Conservation (phyloP, 37 sponge, comb jelly and placozoan species). For the Agelas oroides region DNA sequence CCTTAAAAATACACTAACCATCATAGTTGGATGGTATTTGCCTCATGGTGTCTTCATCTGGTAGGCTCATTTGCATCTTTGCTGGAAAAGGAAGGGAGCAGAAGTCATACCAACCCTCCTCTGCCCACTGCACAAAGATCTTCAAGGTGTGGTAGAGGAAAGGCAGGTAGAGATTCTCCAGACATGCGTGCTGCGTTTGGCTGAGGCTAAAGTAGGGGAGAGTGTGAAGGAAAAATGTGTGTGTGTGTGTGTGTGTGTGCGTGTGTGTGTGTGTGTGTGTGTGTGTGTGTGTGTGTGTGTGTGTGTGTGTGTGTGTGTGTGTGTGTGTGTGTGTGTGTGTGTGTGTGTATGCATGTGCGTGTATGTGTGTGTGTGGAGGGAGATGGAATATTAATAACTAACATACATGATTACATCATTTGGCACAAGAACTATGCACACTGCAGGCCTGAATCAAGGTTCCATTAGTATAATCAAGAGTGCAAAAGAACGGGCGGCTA, state of each 20-base stretch:
- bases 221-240: neutral
- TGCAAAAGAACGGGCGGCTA: too few relatives aligned
- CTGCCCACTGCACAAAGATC: constrained; percentile 74
- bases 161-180: constrained; percentile 31
- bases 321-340: too few relatives aligned
- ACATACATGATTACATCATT: too few relatives aligned
- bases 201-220: constrained; percentile 36
- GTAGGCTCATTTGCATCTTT: constrained; percentile 51
- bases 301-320: too few relatives aligned
- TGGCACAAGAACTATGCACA: too few relatives aligned
- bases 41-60: constrained; percentile 31
- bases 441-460: too few relatives aligned
- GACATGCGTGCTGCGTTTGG: constrained; percentile 46
- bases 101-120: constrained; percentile 80
- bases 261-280: too few relatives aligned
- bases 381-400: too few relatives aligned
- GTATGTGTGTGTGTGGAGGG: too few relatives aligned
- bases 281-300: too few relatives aligned
- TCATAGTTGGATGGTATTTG: constrained; percentile 33
- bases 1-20: constrained; percentile 2
- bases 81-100: constrained; percentile 59
- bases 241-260: neutral
- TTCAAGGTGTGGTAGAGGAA: constrained; percentile 51
- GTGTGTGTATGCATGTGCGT: too few relatives aligned
- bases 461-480: too few relatives aligned